Base-by-base conservation (phyloP, 2,113 vertebrate genomes). In the Rhagologus leucostigma region DNA sequence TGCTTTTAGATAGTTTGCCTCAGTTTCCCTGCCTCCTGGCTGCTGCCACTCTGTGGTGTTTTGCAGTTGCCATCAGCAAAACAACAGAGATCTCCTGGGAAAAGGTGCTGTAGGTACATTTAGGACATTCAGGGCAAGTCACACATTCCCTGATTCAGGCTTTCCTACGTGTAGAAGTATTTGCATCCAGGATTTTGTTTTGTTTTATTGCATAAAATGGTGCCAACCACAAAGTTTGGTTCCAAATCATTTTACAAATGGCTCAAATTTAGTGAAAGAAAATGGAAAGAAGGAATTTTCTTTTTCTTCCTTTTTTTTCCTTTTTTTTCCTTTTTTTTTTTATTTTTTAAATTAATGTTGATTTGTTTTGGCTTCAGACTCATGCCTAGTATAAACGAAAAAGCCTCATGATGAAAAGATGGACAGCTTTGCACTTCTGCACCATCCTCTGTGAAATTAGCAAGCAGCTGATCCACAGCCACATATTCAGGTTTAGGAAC, bases 251-350 rank as follows among this genome's bases (percentile, higher is more conserved):
- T n/a, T 60, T 37, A 60, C 2, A 63, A 91, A 59, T 19, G 7
- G 10, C 46, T 85, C 39, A 50, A 20, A 59, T 73, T 75, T 63
- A 16, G 57, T 68, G 42, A 37, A n/a, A 83, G 22, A 10, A 77
- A 37, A 16, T 44, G 16, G 27, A 30, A 49, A 11, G 6, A n/a
- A 19, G 16, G 2, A 46, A 2, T 39, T 57, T 18, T 35, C 7
- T 12, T 17, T 1, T 23, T 13, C 11, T 12, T 16, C 13, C 5
- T 14, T 4, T 10, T 3, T n/a, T 13, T 32, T 5, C 7, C 10
- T 2, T 2, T 13, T 29, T 46, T 3, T 17, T 18, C 16, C 16
- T 9, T 29, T 11, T 30, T 53, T 44, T 44, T 20, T 41, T 9
- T 16, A 15, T 10, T 0, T 4, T 27, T 16, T 7, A 3, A 16